Percentiles rank a stretch among this genome's conserved stretches.
phyloP scores from a whole-genome alignment of 2,888 invertebrate species.

The Orthonychiurus folsomi region DNA sequence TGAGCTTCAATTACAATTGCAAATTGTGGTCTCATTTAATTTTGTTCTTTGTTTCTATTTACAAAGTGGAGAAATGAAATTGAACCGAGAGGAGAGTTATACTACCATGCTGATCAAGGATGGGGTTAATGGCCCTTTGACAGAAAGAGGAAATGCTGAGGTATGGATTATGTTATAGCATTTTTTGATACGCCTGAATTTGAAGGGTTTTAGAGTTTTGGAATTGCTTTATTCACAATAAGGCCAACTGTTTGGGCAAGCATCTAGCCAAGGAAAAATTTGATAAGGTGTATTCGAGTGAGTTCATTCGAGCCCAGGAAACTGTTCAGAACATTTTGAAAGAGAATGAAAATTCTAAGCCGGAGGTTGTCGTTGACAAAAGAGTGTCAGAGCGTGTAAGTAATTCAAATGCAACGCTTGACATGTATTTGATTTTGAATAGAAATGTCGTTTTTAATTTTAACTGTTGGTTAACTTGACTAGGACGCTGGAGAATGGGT shows the following conservation, averaged over 20 bases:
- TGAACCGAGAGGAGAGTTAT: slow-evolving; percentile 21
- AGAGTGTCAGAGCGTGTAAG: slow-evolving; percentile 21
- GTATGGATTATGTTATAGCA: neutral
- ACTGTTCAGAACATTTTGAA: slow-evolving; percentile 20
- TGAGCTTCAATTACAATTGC: too few relatives aligned
- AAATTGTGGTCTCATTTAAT: too few relatives aligned
- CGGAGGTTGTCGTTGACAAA: slow-evolving; percentile 12
- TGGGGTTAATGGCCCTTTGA: slow-evolving; percentile 18
- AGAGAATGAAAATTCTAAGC: slow-evolving; percentile 4
- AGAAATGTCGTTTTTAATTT: neutral
- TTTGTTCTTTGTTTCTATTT: too few relatives aligned
- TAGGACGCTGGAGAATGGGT: slow-evolving; percentile 22
- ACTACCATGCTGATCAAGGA: slow-evolving; percentile 18
- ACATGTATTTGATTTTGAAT: neutral
- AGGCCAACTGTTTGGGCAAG: slow-evolving; percentile 10
- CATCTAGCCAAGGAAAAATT: slow-evolving; percentile 15
- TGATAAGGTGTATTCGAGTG: slow-evolving; percentile 14
- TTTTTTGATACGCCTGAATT: too few relatives aligned
- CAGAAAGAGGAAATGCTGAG: slow-evolving; percentile 13
- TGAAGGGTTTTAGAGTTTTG: neutral
- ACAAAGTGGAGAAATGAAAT: slow-evolving; percentile 26
- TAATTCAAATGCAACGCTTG: neutral
- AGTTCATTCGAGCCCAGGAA: slow-evolving; percentile 18
- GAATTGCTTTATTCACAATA: neutral
- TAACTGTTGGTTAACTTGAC: neutral